phyloP scores from a whole-genome alignment of 2,888 invertebrate species.

The Eilema caniola region DNA sequence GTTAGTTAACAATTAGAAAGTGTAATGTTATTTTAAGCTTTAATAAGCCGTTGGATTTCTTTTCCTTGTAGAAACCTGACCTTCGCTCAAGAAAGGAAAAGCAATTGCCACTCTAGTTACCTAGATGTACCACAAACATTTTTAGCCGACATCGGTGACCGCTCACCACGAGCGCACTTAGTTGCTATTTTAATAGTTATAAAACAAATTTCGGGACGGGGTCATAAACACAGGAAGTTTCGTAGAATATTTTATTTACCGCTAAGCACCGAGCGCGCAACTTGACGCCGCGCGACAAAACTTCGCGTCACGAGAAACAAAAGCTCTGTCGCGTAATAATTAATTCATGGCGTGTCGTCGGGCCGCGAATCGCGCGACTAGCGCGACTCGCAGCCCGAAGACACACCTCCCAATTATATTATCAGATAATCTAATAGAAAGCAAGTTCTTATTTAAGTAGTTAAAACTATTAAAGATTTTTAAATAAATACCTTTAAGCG shows the following conservation, averaged over 20 bases:
- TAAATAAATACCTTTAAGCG: background rate
- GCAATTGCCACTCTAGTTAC: background rate
- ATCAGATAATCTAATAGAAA: slow-evolving; percentile 27
- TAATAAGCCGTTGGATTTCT: background rate
- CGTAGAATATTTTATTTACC: slow-evolving; percentile 43
- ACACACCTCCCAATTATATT: slow-evolving; percentile 28
- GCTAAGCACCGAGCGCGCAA: slow-evolving; percentile 39
- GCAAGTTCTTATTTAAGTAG: background rate
- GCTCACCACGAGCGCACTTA: background rate
- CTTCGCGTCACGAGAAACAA: slow-evolving; percentile 60
- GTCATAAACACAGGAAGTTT: slow-evolving; percentile 43
- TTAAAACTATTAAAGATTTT: background rate
- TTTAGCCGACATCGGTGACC: background rate
- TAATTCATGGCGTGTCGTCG: slow-evolving; percentile 64
- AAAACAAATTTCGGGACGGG: slow-evolving; percentile 8
- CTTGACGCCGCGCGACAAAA: slow-evolving; percentile 50
- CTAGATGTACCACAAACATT: background rate
- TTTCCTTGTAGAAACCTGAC: no score
- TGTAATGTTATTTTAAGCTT: background rate
- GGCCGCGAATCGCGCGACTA: slow-evolving; percentile 37
- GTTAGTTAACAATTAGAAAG: no score
- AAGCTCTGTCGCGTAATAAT: slow-evolving; percentile 61
- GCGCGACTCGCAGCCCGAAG: slow-evolving; percentile 33
- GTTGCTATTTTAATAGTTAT: background rate
- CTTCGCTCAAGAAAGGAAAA: background rate